These are phyloP conservation scores for Oeneis ivallda DNA, from an alignment of 2,888 invertebrate species.

Conservation along the genomic window DNA sequence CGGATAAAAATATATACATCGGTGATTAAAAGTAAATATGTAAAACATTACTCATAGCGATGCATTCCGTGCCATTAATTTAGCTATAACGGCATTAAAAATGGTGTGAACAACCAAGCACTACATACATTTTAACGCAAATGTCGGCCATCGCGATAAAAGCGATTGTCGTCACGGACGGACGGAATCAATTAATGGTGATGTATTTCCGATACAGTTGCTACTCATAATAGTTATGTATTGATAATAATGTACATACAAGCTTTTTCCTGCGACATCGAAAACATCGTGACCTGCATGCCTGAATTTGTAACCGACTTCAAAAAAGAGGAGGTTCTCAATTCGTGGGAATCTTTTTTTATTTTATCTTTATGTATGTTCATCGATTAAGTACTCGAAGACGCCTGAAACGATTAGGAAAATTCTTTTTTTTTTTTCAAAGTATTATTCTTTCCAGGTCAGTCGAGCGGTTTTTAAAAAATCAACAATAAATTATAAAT, in stretches of 20 bases:
- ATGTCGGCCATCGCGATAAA: conserved; percentile 34
- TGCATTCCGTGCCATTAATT: conserved; percentile 20
- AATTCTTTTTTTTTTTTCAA: too few relatives aligned
- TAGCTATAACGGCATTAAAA: conserved; percentile 24
- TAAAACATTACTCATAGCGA: conserved; percentile 3
- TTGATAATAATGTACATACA: neutral
- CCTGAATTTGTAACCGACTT: too few relatives aligned
- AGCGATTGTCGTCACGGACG: conserved; percentile 16
- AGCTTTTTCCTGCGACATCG: neutral
- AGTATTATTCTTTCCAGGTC: too few relatives aligned
- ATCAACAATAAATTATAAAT: too few relatives aligned
- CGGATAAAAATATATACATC: too few relatives aligned
- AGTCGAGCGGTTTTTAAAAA: too few relatives aligned
- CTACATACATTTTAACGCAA: conserved; percentile 35
- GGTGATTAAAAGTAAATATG: conserved; percentile 14
- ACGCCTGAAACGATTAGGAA: too few relatives aligned
- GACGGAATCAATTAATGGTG: conserved; percentile 15
- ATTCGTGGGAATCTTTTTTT: too few relatives aligned
- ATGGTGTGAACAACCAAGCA: conserved; percentile 23
- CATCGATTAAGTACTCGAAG: too few relatives aligned
- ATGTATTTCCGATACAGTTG: conserved; percentile 1
- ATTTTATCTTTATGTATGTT: too few relatives aligned
- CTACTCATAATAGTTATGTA: neutral
- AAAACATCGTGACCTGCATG: too few relatives aligned
- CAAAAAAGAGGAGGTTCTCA: too few relatives aligned